A percentile compares a stretch with the other conserved stretches of the same genome.
Conservation (phyloP, 2,888 invertebrate genomes). For the Melitaea athalia region DNA sequence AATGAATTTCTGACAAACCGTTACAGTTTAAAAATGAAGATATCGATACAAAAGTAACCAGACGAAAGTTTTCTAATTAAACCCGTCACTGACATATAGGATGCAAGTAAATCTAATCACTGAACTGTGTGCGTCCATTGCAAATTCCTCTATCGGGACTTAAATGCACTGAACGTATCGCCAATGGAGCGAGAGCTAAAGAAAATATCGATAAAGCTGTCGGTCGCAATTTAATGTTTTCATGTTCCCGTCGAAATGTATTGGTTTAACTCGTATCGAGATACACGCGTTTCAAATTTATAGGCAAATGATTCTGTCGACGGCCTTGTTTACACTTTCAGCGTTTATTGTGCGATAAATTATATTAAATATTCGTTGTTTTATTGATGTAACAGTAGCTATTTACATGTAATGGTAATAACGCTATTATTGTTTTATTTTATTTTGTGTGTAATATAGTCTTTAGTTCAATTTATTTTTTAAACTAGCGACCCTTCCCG, state of each 20-base stretch:
- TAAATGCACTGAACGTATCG: slow-evolving; percentile 3
- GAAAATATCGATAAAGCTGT: slow-evolving; percentile 40
- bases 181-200: slow-evolving; percentile 28
- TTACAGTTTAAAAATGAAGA: not conserved
- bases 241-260: slow-evolving; percentile 30
- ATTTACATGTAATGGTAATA: not conserved
- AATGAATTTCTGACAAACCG: not conserved
- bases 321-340: slow-evolving; percentile 6
- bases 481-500: too few species aligned
- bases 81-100: not conserved
- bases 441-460: not conserved
- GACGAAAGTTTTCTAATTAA: slow-evolving; percentile 1
- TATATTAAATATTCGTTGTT: slow-evolving; percentile 6
- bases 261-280: slow-evolving; percentile 20
- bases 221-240: slow-evolving; percentile 38
- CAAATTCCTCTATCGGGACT: slow-evolving; percentile 5
- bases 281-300: slow-evolving; percentile 30
- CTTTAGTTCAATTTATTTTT: slow-evolving; percentile 2
- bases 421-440: not conserved
- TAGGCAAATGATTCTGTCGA: slow-evolving; percentile 25
- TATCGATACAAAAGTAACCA: not conserved
- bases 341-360: not conserved
- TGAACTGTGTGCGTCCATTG: not conserved
- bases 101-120: slow-evolving; percentile 7
- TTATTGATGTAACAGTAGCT: not conserved